These are phyloP conservation scores for Bufotes viridis DNA, from an alignment of 2,797 vertebrate genomes.

Conservation along the genomic window DNA sequence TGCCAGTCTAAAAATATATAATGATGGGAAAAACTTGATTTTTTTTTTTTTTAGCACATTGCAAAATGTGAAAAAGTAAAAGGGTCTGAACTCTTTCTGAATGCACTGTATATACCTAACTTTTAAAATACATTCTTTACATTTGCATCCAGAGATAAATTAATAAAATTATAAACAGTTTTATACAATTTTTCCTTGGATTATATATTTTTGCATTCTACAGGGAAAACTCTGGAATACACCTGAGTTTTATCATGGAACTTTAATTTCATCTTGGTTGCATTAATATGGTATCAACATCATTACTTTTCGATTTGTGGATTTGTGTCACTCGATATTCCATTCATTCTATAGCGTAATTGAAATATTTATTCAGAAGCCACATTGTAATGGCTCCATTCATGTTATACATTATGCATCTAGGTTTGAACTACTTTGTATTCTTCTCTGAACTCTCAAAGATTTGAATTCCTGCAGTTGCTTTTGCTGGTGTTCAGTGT, in stretches of 20 bases:
- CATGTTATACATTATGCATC: slow-evolving; percentile 43
- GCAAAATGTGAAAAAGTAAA: no score
- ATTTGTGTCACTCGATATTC: slow-evolving; percentile 42
- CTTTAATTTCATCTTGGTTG: slow-evolving; percentile 7
- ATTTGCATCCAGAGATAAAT: no score
- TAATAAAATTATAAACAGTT: no score
- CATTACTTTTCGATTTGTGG: slow-evolving; percentile 29
- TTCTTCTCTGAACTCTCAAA: slow-evolving; percentile 7
- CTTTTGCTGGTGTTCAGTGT: slow-evolving; percentile 9
- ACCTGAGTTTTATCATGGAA: slow-evolving; percentile 6
- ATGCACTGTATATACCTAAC: no score
- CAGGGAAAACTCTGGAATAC: background rate
- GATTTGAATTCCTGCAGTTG: slow-evolving; percentile 20
- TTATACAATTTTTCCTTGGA: background rate
- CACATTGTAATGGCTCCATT: slow-evolving; percentile 31
- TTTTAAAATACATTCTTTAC: no score
- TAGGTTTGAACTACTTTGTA: background rate
- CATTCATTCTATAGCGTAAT: slow-evolving; percentile 36
- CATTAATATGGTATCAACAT: slow-evolving; percentile 26
- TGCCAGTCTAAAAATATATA: no score
- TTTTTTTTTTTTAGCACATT: no score
- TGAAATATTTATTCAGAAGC: slow-evolving; percentile 44
- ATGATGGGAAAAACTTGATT: no score
- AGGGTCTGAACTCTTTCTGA: no score
- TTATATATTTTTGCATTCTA: background rate